These are phyloP conservation scores for Epizoanthus scotinus DNA, from an alignment of 92 coral and sea anemone species.

Conservation along the genomic window DNA sequence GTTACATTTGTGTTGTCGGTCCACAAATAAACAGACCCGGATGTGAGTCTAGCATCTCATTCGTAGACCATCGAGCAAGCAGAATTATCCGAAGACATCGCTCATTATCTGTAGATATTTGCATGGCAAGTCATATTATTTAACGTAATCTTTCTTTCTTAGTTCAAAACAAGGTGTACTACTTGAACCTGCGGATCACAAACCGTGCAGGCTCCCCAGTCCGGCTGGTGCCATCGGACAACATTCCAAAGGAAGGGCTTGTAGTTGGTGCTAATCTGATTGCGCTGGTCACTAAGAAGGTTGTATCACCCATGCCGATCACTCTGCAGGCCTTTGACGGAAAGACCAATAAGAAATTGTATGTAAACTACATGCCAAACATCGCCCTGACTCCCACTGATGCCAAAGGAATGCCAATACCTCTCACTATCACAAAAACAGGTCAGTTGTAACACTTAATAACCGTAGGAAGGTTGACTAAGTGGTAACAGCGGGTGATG, in stretches of 20 bases:
- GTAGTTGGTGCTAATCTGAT: slow-evolving; percentile 58
- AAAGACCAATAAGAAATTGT: slow-evolving; percentile 46
- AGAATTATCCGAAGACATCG: not conserved
- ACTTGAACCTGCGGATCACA: slow-evolving; percentile 66
- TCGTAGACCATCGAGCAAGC: too few species aligned
- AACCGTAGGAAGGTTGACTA: not conserved
- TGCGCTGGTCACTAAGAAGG: slow-evolving; percentile 70
- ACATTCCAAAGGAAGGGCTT: slow-evolving; percentile 65
- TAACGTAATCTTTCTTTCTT: slow-evolving; percentile 13
- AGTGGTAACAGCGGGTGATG: too few species aligned
- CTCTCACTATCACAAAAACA: slow-evolving; percentile 63
- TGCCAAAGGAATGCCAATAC: slow-evolving; percentile 39
- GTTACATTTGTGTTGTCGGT: too few species aligned
- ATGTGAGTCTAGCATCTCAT: too few species aligned
- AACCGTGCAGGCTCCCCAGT: slow-evolving; percentile 69
- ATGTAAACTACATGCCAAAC: slow-evolving; percentile 62
- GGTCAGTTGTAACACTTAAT: slow-evolving; percentile 44
- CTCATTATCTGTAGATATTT: not conserved
- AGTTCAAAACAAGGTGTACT: slow-evolving; percentile 65
- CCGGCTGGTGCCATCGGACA: slow-evolving; percentile 55
- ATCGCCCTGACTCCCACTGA: slow-evolving; percentile 65
- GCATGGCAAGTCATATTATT: too few species aligned
- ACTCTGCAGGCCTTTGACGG: slow-evolving; percentile 59
- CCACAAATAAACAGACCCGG: too few species aligned
- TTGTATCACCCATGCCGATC: slow-evolving; percentile 61